Base-by-base conservation (phyloP, 2,113 vertebrate species). In the Archilochus colubris region DNA sequence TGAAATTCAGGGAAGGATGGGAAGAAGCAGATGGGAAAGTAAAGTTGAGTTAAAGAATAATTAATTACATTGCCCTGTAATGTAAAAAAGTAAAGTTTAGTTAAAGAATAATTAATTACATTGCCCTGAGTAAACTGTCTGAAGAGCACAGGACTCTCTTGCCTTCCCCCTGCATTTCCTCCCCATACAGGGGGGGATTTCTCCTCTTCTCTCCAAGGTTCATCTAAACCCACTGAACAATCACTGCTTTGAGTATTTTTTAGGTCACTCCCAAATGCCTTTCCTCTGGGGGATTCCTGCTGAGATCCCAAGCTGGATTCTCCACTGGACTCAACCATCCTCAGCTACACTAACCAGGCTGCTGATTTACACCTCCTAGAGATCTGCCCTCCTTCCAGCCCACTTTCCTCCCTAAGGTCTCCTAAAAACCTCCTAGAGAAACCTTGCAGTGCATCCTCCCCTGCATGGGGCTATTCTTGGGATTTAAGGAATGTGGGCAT, bases 401-500 rank as follows among this genome's bases (percentile, higher is more conserved):
- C 66, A 1, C 82, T 53, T 77, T 44, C 46, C 72, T 91, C 87
- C 89, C 84, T 48, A 0, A 0, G 0, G 78, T 89, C 22, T 2
- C 14, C 84, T 67, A 13, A 85, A 89, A 85, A 76, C 4, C 89
- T 70, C 79, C 68, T 30, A 63, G 61, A 0, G 0, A 81, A 90
- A 75, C 63, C 79, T 86, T 15, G 31, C 66, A 85, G 88, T 9
- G 76, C 79, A 85, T 94, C 86, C 94, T 93, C 91, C 89, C 57
- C 78, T 93, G 57, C 88, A 69, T 21, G 6, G 31, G 91, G 54
- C 33, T 86, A 24, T 93, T 88, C 78, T 8, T 89, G 94, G 93
- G 96, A 97, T 94, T 89, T 88, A 59, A 96, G 91, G 95, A 96
- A 96, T 93, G 92, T 5, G 43, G 33, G 44, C 78, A 76, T 61